These are phyloP conservation scores for Hermatobates lingyangjiaoensis DNA, from an alignment of 1,140 invertebrate species.

Conservation along the genomic window DNA sequence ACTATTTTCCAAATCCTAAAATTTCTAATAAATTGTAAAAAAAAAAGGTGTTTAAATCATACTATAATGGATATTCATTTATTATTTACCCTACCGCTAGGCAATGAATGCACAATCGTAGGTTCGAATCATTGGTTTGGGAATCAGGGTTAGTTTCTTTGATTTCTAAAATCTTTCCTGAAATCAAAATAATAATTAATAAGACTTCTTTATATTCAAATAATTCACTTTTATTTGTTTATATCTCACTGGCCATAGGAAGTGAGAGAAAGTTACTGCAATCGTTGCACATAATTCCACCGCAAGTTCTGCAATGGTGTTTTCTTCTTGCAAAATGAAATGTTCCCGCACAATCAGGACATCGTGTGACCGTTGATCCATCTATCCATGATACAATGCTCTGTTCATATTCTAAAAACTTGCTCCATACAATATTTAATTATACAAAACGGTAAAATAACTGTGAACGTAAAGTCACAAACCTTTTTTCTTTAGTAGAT, in stretches of 20 bases:
- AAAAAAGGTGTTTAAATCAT: too few relatives aligned
- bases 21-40: too few relatives aligned
- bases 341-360: constrained; percentile 71
- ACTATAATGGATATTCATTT: too few relatives aligned
- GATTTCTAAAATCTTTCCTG: constrained; percentile 10
- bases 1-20: too few relatives aligned
- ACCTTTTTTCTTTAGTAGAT: constrained; percentile 67
- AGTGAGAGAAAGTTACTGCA: constrained; percentile 80
- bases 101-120: constrained; percentile 13
- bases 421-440: too few relatives aligned
- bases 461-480: constrained; percentile 8
- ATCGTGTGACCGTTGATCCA: constrained; percentile 72
- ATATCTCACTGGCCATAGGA: constrained; percentile 59
- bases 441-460: neutral
- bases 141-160: neutral
- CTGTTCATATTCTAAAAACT: constrained; percentile 41
- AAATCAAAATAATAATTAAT: neutral
- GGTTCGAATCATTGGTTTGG: neutral
- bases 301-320: constrained; percentile 93
- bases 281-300: constrained; percentile 82
- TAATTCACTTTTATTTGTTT: too few relatives aligned
- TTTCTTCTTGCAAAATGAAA: constrained; percentile 76
- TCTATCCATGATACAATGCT: constrained; percentile 82
- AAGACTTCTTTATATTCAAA: neutral
- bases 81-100: constrained; percentile 8